Base-by-base conservation (phyloP, 2,113 vertebrate genomes). In the Oceanites oceanicus region DNA sequence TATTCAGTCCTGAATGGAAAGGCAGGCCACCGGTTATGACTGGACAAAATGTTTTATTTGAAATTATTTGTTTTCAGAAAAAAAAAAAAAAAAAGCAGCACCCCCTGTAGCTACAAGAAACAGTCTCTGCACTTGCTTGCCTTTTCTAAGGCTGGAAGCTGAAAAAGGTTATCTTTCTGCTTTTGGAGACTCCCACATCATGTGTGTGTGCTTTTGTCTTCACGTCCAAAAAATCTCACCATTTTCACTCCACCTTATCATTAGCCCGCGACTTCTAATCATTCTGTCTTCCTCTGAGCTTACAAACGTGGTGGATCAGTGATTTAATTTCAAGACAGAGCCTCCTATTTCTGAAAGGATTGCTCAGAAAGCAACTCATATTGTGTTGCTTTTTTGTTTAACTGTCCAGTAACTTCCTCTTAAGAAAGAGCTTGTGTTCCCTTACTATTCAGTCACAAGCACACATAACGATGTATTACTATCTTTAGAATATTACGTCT, bases 401-500 rank as follows among this genome's bases (percentile, higher is more conserved):
- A 55, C 38, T 91, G 91, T 92, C 32, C 49, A 84, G 3, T 56
- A 75, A 80, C 72, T 74, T 70, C 90, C 71, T 83, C 45, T 76
- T 79, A 66, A 73, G 77, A 62, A 76, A 90, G 52, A 47, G 53
- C 23, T 83, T 74, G 34, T 7, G 26, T 66, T 94, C 58, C 55
- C 36, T 77, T 79, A 14, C 36, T 56, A 12, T 44, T 83, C 68
- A 81, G 90, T 81, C 88, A 93, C 34, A 59, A 88, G 42, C 40
- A 72, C 55, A 83, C 13, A 15, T 74, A 80, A 91, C 9, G 47
- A 67, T 40, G 30, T 34, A 63, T 81, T 84, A 14, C 76, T 91
- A 81, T 96, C 27, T 95, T 97, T 93, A 93, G 90, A 80, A 40
- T 44, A 34, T 77, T 80, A 77, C 27, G 1, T 62, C 76, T 92